Conservation (phyloP, 1,140 invertebrate genomes). For the Melipona quadrifasciata region DNA sequence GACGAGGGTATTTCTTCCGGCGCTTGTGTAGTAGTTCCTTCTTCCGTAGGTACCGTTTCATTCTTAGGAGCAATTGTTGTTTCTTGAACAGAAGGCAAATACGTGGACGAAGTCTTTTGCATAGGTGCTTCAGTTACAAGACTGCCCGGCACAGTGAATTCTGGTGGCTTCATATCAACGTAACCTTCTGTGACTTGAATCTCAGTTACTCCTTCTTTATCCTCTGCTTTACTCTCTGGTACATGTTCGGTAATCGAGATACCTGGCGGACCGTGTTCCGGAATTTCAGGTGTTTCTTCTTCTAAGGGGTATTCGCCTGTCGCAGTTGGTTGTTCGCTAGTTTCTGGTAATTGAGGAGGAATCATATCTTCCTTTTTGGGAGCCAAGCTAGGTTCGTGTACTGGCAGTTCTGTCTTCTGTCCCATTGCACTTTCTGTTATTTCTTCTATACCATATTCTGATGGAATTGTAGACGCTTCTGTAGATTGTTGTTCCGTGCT, state of each 20-base stretch:
- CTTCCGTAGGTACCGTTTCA: background rate
- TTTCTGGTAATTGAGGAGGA: background rate
- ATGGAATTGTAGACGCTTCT: background rate
- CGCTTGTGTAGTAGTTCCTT: background rate
- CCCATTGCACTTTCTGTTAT: background rate
- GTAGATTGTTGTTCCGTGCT: slow-evolving; percentile 14
- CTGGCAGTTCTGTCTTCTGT: slow-evolving; percentile 23
- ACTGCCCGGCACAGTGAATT: slow-evolving; percentile 54
- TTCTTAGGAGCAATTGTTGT: background rate
- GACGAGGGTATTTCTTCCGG: slow-evolving; percentile 1
- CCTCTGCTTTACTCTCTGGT: slow-evolving; percentile 76
- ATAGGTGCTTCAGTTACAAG: slow-evolving; percentile 60
- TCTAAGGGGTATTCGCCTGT: background rate
- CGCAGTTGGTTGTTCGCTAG: background rate
- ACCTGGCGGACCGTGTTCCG: slow-evolving; percentile 66
- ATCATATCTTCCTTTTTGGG: slow-evolving; percentile 46
- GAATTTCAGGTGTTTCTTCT: slow-evolving; percentile 33
- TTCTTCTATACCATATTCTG: background rate
- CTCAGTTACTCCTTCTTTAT: slow-evolving; percentile 68
- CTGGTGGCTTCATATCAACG: slow-evolving; percentile 45
- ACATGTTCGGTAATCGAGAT: slow-evolving; percentile 70
- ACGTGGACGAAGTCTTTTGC: slow-evolving; percentile 43
- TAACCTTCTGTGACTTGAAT: slow-evolving; percentile 62
- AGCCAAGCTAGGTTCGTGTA: slow-evolving; percentile 2
- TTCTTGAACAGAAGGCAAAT: slow-evolving; percentile 32